Conservation (phyloP, 2,888 invertebrate species). For the Metacarcinus magister region DNA sequence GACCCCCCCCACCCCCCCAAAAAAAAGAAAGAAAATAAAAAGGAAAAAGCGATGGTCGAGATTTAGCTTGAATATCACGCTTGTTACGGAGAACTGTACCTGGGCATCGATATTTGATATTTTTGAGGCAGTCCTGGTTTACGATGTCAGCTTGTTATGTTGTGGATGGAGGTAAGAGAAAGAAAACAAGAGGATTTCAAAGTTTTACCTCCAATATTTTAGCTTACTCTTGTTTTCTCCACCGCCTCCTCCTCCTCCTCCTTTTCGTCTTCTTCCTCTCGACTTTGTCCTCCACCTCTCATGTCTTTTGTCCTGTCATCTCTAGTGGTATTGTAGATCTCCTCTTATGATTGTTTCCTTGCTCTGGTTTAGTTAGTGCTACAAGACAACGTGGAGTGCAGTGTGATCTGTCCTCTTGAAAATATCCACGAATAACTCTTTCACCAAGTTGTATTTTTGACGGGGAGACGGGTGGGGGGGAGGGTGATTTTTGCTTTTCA, state of each 20-base stretch:
- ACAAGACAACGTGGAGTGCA: not conserved
- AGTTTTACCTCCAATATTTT: too few relatives aligned
- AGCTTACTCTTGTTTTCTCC: not conserved
- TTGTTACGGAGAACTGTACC: too few relatives aligned
- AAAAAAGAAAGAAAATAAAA: too few relatives aligned
- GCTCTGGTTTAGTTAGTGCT: not conserved
- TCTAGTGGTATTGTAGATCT: not conserved
- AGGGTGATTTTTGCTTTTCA: not conserved
- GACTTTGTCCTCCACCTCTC: not conserved
- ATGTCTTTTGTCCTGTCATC: not conserved
- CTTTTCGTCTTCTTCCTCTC: not conserved
- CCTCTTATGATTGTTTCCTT: not conserved
- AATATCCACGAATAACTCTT: not conserved
- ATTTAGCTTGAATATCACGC: too few relatives aligned
- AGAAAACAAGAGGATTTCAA: too few relatives aligned
- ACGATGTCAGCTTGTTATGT: too few relatives aligned
- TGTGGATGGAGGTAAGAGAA: too few relatives aligned
- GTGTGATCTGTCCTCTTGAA: conserved; percentile 8
- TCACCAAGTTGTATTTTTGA: not conserved
- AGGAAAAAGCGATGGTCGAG: too few relatives aligned
- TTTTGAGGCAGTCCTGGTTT: too few relatives aligned
- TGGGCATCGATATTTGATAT: too few relatives aligned
- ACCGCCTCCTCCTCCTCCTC: too few relatives aligned
- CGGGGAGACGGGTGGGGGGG: not conserved
- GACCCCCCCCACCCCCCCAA: too few relatives aligned